Evolutionary conservation across 1,140 invertebrate genomes (phyloP).

Genomic region (Agrilus planipennis): DNA sequence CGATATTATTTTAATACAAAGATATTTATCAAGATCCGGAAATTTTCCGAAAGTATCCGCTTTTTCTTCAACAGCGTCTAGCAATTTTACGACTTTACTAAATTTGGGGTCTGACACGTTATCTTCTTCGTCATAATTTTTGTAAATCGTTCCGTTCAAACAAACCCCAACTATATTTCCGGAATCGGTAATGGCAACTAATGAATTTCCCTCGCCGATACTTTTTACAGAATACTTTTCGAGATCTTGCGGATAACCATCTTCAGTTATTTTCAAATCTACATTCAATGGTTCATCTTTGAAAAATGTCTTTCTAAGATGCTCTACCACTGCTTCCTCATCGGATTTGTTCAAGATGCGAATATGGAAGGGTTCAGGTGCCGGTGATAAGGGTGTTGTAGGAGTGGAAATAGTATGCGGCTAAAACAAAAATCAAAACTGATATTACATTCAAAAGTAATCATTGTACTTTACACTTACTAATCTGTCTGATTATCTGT

Average conservation of each 20-base stretch:
- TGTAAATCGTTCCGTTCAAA: constrained; percentile 28
- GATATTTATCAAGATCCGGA: constrained; percentile 39
- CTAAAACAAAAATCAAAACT: no score
- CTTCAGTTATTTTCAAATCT: constrained; percentile 44
- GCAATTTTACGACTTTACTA: constrained; percentile 46
- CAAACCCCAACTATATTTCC: constrained; percentile 48
- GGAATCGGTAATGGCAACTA: constrained; percentile 47
- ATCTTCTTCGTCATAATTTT: constrained; percentile 32
- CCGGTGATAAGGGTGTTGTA: constrained; percentile 25
- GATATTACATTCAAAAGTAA: no score
- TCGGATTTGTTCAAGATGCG: constrained; percentile 16
- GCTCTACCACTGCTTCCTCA: constrained; percentile 18
- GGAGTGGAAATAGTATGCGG: no score
- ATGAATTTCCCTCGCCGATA: constrained; percentile 44
- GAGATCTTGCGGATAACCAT: constrained; percentile 49
- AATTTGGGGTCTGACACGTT: constrained; percentile 46
- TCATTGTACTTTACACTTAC: no score
- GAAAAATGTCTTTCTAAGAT: constrained; percentile 45
- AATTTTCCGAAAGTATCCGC: constrained; percentile 41
- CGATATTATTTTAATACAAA: constrained; percentile 53
- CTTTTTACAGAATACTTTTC: constrained; percentile 49
- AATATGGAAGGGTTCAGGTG: constrained; percentile 22
- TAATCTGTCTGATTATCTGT: no score
- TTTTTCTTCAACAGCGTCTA: constrained; percentile 41
- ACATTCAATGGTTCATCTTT: constrained; percentile 59